These are phyloP conservation scores for Disparrhopalites patrizii DNA, from an alignment of 2,888 invertebrate species.

Conservation along the genomic window DNA sequence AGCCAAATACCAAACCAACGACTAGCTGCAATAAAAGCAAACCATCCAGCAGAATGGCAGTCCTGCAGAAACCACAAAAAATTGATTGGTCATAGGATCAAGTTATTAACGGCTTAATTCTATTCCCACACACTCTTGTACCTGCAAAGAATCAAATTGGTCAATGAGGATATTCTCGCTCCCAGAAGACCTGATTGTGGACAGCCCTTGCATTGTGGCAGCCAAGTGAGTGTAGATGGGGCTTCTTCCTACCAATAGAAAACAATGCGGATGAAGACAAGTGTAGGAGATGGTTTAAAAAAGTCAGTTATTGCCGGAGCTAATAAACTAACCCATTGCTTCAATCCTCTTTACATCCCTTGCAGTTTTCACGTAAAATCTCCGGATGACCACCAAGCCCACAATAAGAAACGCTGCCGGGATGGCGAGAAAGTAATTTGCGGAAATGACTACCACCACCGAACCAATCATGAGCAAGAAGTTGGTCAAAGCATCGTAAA, in stretches of 20 bases:
- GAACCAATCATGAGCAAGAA: slow-evolving; percentile 53
- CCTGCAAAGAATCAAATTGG: slow-evolving; percentile 69
- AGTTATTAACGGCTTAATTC: too few relatives aligned
- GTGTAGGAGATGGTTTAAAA: too few relatives aligned
- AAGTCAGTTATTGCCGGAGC: too few relatives aligned
- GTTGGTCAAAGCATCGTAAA: slow-evolving; percentile 59
- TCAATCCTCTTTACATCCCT: slow-evolving; percentile 56
- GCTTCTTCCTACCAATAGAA: slow-evolving; percentile 67
- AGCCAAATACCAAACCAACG: slow-evolving; percentile 5
- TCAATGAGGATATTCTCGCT: slow-evolving; percentile 71
- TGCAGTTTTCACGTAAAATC: slow-evolving; percentile 54
- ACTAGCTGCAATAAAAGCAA: not conserved
- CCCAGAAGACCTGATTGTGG: slow-evolving; percentile 84
- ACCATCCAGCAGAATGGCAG: not conserved
- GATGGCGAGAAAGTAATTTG: slow-evolving; percentile 52
- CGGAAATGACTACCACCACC: slow-evolving; percentile 53
- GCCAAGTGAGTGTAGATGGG: slow-evolving; percentile 91
- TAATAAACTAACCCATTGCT: slow-evolving; percentile 54
- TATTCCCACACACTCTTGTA: slow-evolving; percentile 52
- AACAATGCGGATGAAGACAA: too few relatives aligned
- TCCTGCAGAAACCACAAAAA: too few relatives aligned
- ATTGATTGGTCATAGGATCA: not conserved
- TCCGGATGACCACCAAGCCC: slow-evolving; percentile 52
- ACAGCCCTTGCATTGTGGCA: slow-evolving; percentile 81
- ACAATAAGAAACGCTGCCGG: slow-evolving; percentile 52